Percentiles rank a stretch among this genome's conserved stretches.
Evolutionary conservation across 2,888 invertebrate genomes (phyloP).

Genomic region (Clanis bilineata): DNA sequence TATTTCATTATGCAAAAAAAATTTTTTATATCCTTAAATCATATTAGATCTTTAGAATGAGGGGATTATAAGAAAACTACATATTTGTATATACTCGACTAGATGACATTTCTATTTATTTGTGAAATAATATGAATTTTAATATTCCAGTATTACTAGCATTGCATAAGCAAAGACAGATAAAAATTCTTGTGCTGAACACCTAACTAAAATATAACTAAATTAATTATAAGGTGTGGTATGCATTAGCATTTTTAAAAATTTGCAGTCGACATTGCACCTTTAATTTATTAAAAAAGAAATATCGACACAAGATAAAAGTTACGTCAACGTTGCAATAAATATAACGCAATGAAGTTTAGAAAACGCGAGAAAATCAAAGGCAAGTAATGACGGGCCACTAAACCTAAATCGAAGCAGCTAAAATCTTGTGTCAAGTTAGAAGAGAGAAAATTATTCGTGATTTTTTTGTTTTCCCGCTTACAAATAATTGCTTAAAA

Average conservation of each 20-base stretch:
- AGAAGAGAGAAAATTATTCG: not conserved
- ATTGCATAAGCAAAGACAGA: not conserved
- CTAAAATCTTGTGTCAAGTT: slow-evolving; percentile 3
- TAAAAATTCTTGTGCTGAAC: slow-evolving; percentile 6
- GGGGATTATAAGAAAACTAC: too few relatives aligned
- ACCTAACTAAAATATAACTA: not conserved
- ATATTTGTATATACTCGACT: not conserved
- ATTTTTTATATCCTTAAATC: too few relatives aligned
- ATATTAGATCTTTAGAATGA: too few relatives aligned
- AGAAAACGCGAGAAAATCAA: slow-evolving; percentile 10
- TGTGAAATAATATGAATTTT: not conserved
- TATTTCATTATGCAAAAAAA: too few relatives aligned
- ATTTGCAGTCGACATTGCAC: not conserved
- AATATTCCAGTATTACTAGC: not conserved
- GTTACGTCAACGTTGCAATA: not conserved
- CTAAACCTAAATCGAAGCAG: not conserved
- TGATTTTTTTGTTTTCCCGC: not conserved
- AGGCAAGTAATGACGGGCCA: slow-evolving; percentile 5
- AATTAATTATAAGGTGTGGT: not conserved
- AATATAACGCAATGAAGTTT: slow-evolving; percentile 1
- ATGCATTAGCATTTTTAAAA: not conserved
- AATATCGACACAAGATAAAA: slow-evolving; percentile 12
- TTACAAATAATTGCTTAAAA: not conserved
- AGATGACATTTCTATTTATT: not conserved
- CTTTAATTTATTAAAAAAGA: not conserved